phyloP scores from a whole-genome alignment of 2,888 invertebrate species.

The Timema cristinae region DNA sequence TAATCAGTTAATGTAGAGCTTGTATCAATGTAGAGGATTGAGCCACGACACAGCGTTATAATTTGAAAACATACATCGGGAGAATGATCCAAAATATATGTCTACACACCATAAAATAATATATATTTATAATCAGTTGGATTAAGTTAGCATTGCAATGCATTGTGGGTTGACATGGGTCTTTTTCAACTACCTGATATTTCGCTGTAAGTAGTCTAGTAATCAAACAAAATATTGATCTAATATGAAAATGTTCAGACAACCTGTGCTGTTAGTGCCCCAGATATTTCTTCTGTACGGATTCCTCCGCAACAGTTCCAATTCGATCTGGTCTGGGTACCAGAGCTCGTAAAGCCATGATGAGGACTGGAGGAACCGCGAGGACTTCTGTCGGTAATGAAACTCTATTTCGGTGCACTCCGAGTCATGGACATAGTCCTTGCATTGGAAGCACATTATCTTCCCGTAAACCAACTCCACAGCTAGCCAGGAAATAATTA shows the following conservation, averaged over 20 bases:
- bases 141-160: no score
- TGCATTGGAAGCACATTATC: slow-evolving; percentile 83
- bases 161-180: no score
- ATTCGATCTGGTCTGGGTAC: slow-evolving; percentile 17
- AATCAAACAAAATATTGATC: background rate
- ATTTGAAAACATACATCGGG: no score
- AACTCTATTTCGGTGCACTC: slow-evolving; percentile 53
- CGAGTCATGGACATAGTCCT: slow-evolving; percentile 87
- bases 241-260: background rate
- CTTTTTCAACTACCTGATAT: no score
- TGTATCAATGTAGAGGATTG: no score
- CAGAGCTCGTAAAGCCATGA: slow-evolving; percentile 41
- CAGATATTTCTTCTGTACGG: slow-evolving; percentile 75
- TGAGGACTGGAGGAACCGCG: slow-evolving; percentile 18
- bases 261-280: slow-evolving; percentile 72
- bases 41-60: no score
- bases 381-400: slow-evolving; percentile 41
- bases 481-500: slow-evolving; percentile 45
- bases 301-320: slow-evolving; percentile 65
- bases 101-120: no score
- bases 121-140: no score
- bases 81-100: no score
- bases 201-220: no score
- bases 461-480: slow-evolving; percentile 86
- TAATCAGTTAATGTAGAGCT: no score